Evolutionary conservation across 2,113 vertebrate species (phyloP), one percentile per base, ranked within the genome.

Genomic region (Sphyrna mokarran): DNA sequence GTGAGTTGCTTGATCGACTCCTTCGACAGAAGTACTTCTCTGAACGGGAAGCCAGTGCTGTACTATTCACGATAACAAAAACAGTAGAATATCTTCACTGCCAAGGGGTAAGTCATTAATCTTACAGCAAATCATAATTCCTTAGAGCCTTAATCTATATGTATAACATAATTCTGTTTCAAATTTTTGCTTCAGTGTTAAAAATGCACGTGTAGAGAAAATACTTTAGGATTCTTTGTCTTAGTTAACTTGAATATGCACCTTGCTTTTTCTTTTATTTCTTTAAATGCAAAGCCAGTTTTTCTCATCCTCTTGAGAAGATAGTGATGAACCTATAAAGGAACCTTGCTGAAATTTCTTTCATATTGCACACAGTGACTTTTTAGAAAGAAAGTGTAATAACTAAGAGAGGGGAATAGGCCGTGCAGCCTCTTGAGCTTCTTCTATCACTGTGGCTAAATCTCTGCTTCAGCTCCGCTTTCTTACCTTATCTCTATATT

Each of bases 51-150:
- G 99, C 99, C 96, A 98, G 98, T 1, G 98, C 98, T 90, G 98
- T 99, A 13, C 97, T 99, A 1, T 99, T 98, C 97, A 98, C 98
- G 86, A 99, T 99, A 96, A 97, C 98, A 48, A 99, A 99, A 97
- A 99, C 99, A 9, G 98, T 99, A 96, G 98, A 99, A 97, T 99
- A 99, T 97, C 98, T 99, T 97, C 99, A 99, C 97, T 99, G 98
- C 97, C 99, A 99, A 98, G 99, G 98, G 97, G 98, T 99, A 97
- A 98, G 97, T 97, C 8, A 1, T 68, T 37, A 33, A n/a, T 94
- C 95, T 69, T 43, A 78, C 78, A n/a, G 76, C 87, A 4, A 40
- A 29, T 22, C 68, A 23, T 20, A 18, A 33, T 13, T 96, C 7
- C 18, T 37, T 14, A 37, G 40, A 54, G 26, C 95, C 37, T 93